Evolutionary conservation across 2,113 vertebrate species (phyloP).

Genomic region (Pseudois nayaur): DNA sequence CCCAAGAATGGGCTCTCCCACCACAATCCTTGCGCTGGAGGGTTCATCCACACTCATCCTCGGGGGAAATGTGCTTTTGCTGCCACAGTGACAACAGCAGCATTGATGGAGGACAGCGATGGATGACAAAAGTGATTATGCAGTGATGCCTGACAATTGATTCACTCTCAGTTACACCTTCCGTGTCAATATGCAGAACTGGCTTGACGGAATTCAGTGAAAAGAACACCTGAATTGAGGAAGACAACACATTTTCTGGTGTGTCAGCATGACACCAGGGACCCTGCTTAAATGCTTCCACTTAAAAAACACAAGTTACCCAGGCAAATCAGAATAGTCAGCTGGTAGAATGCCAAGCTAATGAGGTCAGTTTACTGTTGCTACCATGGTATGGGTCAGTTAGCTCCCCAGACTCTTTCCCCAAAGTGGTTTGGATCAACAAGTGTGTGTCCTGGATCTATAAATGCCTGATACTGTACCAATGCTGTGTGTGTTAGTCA

Average conservation of each 20-base stretch:
- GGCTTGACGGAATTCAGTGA: constrained; percentile 56
- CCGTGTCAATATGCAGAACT: constrained; percentile 53
- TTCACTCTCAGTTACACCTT: constrained; percentile 39
- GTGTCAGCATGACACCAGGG: constrained; percentile 44
- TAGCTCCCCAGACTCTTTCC: background rate
- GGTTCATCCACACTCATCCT: background rate
- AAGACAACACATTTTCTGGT: constrained; percentile 55
- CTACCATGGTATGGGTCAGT: background rate
- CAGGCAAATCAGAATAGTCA: background rate
- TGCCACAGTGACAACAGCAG: background rate
- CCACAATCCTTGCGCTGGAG: accelerated
- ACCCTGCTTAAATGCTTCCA: constrained; percentile 13
- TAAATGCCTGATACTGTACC: background rate
- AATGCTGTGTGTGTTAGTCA: background rate
- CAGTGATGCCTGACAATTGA: constrained; percentile 35
- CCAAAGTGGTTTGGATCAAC: background rate
- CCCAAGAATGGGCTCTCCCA: background rate
- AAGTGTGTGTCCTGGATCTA: background rate
- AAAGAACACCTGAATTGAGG: constrained; percentile 59
- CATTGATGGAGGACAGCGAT: background rate
- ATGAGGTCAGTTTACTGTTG: background rate
- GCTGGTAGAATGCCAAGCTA: background rate
- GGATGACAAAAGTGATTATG: constrained; percentile 47
- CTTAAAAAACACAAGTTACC: background rate
- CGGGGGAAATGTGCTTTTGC: background rate